Evolutionary conservation across 2,888 invertebrate genomes (phyloP).

Genomic region (Clanis bilineata): DNA sequence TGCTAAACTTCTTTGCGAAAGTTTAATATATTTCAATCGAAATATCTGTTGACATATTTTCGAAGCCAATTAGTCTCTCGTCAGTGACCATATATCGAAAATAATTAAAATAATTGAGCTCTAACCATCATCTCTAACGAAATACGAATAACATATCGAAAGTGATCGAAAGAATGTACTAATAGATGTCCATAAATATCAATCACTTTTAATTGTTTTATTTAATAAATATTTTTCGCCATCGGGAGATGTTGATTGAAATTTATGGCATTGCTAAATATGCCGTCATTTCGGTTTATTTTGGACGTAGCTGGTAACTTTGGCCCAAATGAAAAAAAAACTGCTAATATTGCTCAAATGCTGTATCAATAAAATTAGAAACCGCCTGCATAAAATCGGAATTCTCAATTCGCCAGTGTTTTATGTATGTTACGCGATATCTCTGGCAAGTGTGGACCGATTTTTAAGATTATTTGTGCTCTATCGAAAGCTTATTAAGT

Average conservation of each 20-base stretch:
- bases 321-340: too few relatives aligned
- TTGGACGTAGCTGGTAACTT: background rate
- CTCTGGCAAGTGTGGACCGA: too few relatives aligned
- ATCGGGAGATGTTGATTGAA: background rate
- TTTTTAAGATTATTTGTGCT: too few relatives aligned
- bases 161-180: background rate
- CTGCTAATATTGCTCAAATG: too few relatives aligned
- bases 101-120: background rate
- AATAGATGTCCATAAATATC: background rate
- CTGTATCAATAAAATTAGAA: too few relatives aligned
- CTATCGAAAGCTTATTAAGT: too few relatives aligned
- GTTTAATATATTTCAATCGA: background rate
- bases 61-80: background rate
- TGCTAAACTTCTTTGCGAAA: background rate
- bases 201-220: background rate
- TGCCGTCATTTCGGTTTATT: background rate
- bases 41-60: background rate
- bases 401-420: too few relatives aligned
- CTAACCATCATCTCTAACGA: too few relatives aligned
- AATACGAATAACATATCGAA: background rate
- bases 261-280: background rate
- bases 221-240: background rate
- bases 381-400: too few relatives aligned
- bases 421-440: too few relatives aligned
- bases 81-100: background rate